A percentile compares a stretch with the other conserved stretches of the same genome.
Evolutionary conservation across 2,888 invertebrate genomes (phyloP).

Genomic region (Nomada ruficornis): DNA sequence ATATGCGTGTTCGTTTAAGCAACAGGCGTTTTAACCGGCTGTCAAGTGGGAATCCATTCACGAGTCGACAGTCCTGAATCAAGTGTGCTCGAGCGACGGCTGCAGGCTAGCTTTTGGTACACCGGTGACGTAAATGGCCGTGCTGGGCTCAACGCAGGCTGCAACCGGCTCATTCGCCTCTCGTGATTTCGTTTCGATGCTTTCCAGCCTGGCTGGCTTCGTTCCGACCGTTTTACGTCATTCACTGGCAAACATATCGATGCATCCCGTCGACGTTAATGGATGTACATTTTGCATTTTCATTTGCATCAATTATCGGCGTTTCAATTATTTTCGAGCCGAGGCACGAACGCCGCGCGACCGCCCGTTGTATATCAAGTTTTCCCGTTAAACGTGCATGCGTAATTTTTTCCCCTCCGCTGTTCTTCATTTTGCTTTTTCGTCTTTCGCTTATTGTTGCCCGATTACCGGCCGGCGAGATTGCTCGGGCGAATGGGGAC

Average conservation of each 20-base stretch:
- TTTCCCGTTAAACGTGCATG: slow-evolving; percentile 15
- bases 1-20: slow-evolving; percentile 68
- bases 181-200: slow-evolving; percentile 56
- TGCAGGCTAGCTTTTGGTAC: slow-evolving; percentile 68
- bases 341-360: slow-evolving; percentile 21
- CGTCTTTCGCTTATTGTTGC: neutral
- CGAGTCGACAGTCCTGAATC: slow-evolving; percentile 74
- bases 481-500: no score
- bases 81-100: slow-evolving; percentile 69
- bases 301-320: slow-evolving; percentile 66
- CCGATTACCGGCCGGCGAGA: no score
- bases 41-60: slow-evolving; percentile 74
- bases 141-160: slow-evolving; percentile 55
- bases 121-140: slow-evolving; percentile 67
- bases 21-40: slow-evolving; percentile 72
- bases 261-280: slow-evolving; percentile 52
- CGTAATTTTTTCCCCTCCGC: neutral
- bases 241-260: slow-evolving; percentile 50
- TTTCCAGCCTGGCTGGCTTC: slow-evolving; percentile 27
- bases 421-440: neutral
- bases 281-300: slow-evolving; percentile 64
- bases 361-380: slow-evolving; percentile 36
- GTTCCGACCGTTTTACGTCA: slow-evolving; percentile 52
- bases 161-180: slow-evolving; percentile 50
- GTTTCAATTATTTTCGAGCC: slow-evolving; percentile 59